These are phyloP conservation scores for Oxygymnocypris stewartii DNA, from an alignment of 2,113 vertebrate species.

Conservation along the genomic window DNA sequence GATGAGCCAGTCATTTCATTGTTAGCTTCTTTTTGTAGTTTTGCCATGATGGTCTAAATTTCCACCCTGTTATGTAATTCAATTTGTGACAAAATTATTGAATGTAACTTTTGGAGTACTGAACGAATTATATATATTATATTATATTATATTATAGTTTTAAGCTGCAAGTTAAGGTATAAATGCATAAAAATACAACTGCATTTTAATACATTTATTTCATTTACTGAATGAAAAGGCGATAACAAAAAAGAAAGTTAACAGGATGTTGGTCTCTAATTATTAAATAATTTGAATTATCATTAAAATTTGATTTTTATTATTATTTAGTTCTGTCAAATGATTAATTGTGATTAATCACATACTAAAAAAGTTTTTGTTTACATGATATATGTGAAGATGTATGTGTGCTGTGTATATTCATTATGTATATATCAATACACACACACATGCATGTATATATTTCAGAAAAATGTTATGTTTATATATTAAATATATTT, in stretches of 20 bases:
- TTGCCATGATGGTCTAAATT: not conserved
- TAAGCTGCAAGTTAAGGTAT: not conserved
- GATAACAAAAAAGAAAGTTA: not conserved
- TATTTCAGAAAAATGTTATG: no score
- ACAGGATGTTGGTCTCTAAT: not conserved
- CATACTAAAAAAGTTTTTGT: no score
- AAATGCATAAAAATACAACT: not conserved
- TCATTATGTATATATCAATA: no score
- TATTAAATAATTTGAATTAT: not conserved
- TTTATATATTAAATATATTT: no score
- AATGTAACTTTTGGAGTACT: not conserved
- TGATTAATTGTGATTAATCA: no score
- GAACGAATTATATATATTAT: not conserved
- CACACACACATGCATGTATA: no score
- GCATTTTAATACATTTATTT: not conserved
- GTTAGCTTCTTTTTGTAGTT: not conserved
- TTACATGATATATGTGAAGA: no score
- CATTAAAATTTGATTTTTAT: no score
- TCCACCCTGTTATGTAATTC: not conserved
- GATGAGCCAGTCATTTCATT: not conserved
- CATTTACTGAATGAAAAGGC: not conserved
- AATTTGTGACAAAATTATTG: not conserved
- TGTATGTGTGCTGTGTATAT: no score
- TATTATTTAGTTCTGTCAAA: no score
- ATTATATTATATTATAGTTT: not conserved